Evolutionary conservation across 2,113 vertebrate genomes (phyloP), one percentile per base, ranked within the genome.

Genomic region (Protomyctophum bolini): DNA sequence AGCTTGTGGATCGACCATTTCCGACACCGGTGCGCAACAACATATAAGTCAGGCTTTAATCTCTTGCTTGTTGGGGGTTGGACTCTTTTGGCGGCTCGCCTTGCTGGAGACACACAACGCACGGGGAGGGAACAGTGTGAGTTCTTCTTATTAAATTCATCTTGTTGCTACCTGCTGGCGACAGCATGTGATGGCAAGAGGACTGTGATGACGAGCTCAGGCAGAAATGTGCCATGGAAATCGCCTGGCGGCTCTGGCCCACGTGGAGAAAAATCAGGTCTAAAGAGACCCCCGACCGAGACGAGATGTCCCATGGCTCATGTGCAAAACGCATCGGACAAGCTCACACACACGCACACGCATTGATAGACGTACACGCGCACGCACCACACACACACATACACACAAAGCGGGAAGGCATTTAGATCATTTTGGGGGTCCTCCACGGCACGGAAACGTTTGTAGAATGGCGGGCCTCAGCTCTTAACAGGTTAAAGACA

Each of bases 91-190:
- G 75, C 70, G 70, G 68, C 54, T 3, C 7, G 11, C 14, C 68
- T 76, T 84, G 73, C 73, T 83, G 62, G 47, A 48, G 21, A 79
- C 58, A 70, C 63, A 79, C 73, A 75, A 72, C 88, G 77, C 66
- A 62, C 69, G 69, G 68, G 77, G 75, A 48, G 72, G 7, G 75
- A 80, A 60, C 71, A 65, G 70, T 71, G 70, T 72, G 73, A 82
- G 81, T 79, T 75, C 57, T 58, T 77, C 14, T 79, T 77, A 86
- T 73, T 76, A 76, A 70, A 81, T 84, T 80, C 6, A 81, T 87
- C 70, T 70, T 69, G 74, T 73, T 73, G 64, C 76, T 73, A 71
- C 66, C 76, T 77, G 78, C 81, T 79, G 75, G 61, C 82, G 50
- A 60, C 68, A 58, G 80, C 67, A 62, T 21, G 54, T 50, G 67